Evolutionary conservation across 2,113 vertebrate genomes (phyloP).

Genomic region (Desmodus rotundus): DNA sequence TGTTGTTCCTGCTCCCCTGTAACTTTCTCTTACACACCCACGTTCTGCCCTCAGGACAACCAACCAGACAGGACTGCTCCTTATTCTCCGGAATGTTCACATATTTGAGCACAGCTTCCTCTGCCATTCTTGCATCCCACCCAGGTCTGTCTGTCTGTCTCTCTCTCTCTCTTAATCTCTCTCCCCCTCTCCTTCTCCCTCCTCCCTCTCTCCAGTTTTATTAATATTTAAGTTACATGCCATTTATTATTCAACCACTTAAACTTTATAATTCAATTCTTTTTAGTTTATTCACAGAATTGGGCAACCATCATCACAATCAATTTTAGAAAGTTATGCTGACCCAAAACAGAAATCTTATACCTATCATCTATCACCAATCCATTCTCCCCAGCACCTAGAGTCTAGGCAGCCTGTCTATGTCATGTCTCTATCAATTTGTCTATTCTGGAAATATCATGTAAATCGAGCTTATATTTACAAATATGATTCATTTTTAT

Average conservation of each 20-base stretch:
- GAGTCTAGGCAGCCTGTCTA: not conserved
- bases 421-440: constrained; percentile 19
- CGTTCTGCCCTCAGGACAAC: not conserved
- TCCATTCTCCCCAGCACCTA: not conserved
- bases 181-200: not conserved
- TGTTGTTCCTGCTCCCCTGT: not conserved
- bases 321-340: not conserved
- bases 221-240: not conserved
- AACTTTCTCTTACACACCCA: not conserved
- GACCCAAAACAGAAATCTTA: not conserved
- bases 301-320: not conserved
- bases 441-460: constrained; percentile 17
- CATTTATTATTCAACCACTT: not conserved
- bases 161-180: not conserved
- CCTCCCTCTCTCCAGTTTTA: not conserved
- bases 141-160: not conserved
- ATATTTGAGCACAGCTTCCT: not conserved
- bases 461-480: constrained; percentile 15
- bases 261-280: not conserved
- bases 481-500: not conserved
- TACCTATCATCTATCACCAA: not conserved
- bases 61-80: not conserved
- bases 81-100: constrained; percentile 19
- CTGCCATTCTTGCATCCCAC: not conserved
- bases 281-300: constrained; percentile 25